These are phyloP conservation scores for Mnemiopsis leidyi DNA, from an alignment of 37 sponge, comb jelly and placozoan genomes.

Conservation along the genomic window DNA sequence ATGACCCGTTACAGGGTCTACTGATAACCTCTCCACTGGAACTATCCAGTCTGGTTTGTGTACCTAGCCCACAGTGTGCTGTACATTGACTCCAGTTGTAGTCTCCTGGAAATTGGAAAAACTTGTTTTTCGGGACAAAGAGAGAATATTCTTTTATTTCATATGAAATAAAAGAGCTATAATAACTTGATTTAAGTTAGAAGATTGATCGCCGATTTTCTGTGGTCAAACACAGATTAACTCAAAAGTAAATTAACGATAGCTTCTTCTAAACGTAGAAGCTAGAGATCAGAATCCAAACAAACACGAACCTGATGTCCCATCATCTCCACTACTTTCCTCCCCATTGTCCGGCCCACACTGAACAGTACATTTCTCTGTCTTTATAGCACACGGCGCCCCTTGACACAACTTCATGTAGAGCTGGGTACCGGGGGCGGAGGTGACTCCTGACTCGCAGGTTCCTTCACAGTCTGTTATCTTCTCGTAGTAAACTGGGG, in stretches of 20 bases:
- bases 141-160: no score
- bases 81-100: slow-evolving; percentile 19
- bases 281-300: no score
- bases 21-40: not conserved
- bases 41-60: not conserved
- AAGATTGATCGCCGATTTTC: no score
- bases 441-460: not conserved
- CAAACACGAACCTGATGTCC: no score
- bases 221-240: no score
- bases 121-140: no score
- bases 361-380: slow-evolving; percentile 6
- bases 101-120: not conserved
- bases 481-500: not conserved
- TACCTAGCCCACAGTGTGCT: not conserved
- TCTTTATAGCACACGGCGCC: not conserved
- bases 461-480: slow-evolving; percentile 6
- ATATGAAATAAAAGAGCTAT: no score
- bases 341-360: no score
- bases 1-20: not conserved
- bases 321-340: no score
- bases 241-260: no score
- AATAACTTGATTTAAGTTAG: no score
- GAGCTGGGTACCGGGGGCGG: not conserved
- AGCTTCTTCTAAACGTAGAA: no score
- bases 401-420: slow-evolving; percentile 16